Percentiles rank a stretch among this genome's conserved stretches.
These are phyloP conservation scores for Beaufortia kweichowensis DNA, from an alignment of 2,113 vertebrate genomes.

Conservation along the genomic window DNA sequence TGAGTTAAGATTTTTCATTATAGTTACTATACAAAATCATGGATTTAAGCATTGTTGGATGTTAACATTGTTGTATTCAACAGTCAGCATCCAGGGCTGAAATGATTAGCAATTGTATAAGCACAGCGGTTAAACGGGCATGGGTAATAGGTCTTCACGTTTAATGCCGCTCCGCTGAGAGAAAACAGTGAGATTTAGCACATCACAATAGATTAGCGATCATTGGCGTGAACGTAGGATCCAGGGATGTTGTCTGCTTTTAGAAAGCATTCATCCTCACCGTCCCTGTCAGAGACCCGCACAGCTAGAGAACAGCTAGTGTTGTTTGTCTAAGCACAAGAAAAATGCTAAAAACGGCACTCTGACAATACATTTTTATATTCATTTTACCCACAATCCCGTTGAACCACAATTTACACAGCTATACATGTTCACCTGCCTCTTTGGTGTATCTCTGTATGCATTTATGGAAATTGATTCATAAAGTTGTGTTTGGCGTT, in stretches of 20 bases:
- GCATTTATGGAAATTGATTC: constrained; percentile 21
- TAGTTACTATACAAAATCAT: no score
- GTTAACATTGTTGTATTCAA: background rate
- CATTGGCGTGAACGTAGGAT: constrained; percentile 62
- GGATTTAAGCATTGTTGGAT: no score
- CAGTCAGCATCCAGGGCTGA: background rate
- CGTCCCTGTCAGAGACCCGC: constrained; percentile 60
- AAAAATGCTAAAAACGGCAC: constrained; percentile 59
- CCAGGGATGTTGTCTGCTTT: constrained; percentile 61
- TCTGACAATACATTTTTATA: constrained; percentile 28
- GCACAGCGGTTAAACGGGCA: constrained; percentile 17
- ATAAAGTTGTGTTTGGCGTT: background rate
- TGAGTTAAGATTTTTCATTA: no score
- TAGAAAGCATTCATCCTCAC: constrained; percentile 66
- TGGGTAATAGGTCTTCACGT: constrained; percentile 6
- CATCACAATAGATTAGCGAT: constrained; percentile 70
- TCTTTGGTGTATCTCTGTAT: constrained; percentile 15
- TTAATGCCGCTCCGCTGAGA: constrained; percentile 55
- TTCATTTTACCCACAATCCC: constrained; percentile 3
- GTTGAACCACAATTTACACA: background rate
- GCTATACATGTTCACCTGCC: constrained; percentile 28
- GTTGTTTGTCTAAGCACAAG: constrained; percentile 27
- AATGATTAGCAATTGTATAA: background rate
- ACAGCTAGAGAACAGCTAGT: constrained; percentile 7
- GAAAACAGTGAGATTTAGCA: constrained; percentile 68